These are phyloP conservation scores for Cancer borealis DNA, from an alignment of 2,888 invertebrate species.

Conservation along the genomic window DNA sequence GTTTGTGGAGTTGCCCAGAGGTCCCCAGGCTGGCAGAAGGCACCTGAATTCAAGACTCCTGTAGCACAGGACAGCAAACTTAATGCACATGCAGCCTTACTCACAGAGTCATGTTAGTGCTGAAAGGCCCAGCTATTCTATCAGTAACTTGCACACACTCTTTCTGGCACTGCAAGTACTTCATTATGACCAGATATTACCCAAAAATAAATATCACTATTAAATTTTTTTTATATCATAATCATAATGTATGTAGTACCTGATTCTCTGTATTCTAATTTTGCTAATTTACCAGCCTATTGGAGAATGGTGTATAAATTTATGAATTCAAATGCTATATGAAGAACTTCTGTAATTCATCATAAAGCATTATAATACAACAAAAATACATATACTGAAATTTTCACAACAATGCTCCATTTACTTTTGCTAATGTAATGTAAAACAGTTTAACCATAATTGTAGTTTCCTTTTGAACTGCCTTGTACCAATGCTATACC, in stretches of 20 bases:
- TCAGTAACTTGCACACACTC: conserved; percentile 41
- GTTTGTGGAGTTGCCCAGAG: conserved; percentile 71
- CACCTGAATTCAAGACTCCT: conserved; percentile 71
- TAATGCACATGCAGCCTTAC: conserved; percentile 72
- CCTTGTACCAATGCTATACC: conserved; percentile 21
- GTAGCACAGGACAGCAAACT: conserved; percentile 69
- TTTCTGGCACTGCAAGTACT: background rate
- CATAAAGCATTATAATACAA: background rate
- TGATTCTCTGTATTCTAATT: background rate
- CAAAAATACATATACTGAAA: background rate
- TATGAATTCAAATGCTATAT: background rate
- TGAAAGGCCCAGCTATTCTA: conserved; percentile 68
- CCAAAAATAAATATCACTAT: conserved; percentile 8
- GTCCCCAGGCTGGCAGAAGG: conserved; percentile 75
- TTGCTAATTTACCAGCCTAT: background rate
- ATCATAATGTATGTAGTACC: conserved; percentile 24
- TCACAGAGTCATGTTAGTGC: conserved; percentile 62
- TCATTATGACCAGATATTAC: background rate
- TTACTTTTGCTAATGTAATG: background rate
- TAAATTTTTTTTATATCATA: background rate
- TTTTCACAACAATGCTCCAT: conserved; percentile 1
- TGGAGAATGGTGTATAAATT: background rate
- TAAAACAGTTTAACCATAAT: background rate
- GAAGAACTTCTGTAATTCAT: background rate
- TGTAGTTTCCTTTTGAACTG: conserved; percentile 7